phyloP scores from a whole-genome alignment of 2,888 invertebrate species.

The Osmoderma eremita region DNA sequence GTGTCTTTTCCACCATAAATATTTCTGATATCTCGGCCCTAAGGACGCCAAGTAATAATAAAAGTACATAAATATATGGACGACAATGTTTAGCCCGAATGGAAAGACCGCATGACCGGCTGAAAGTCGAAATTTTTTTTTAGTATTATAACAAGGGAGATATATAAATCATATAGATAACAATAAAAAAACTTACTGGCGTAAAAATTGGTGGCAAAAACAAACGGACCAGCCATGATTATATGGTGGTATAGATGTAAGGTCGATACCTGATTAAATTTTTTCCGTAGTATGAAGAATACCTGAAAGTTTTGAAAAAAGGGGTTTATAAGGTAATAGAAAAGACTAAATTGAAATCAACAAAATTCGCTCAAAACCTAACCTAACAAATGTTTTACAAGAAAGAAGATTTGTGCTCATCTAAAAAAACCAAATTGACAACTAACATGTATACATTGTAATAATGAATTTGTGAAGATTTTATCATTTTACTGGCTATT shows the following conservation, averaged over 20 bases:
- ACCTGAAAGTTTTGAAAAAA: slow-evolving; percentile 53
- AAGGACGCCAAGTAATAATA: slow-evolving; percentile 91
- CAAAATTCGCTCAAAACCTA: too few species aligned
- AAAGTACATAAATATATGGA: slow-evolving; percentile 94
- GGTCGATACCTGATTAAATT: slow-evolving; percentile 73
- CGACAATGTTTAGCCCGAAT: slow-evolving; percentile 91
- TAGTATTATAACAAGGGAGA: too few species aligned
- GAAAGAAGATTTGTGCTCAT: too few species aligned
- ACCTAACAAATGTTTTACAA: too few species aligned
- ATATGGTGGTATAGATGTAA: slow-evolving; percentile 77
- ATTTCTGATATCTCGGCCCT: slow-evolving; percentile 87
- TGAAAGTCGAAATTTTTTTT: too few species aligned
- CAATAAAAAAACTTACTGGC: slow-evolving; percentile 63
- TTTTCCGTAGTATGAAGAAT: slow-evolving; percentile 76
- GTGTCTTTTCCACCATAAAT: slow-evolving; percentile 94
- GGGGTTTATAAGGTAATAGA: not conserved
- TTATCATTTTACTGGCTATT: too few species aligned
- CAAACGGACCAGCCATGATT: slow-evolving; percentile 68
- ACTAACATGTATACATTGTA: too few species aligned
- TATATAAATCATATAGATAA: not conserved
- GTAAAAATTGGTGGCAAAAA: slow-evolving; percentile 67
- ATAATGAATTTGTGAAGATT: too few species aligned
- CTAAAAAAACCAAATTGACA: too few species aligned
- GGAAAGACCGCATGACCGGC: slow-evolving; percentile 83
- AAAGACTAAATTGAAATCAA: not conserved